Evolutionary conservation across 2,113 vertebrate species (phyloP).

Genomic region (Pseudorectes ferrugineus): DNA sequence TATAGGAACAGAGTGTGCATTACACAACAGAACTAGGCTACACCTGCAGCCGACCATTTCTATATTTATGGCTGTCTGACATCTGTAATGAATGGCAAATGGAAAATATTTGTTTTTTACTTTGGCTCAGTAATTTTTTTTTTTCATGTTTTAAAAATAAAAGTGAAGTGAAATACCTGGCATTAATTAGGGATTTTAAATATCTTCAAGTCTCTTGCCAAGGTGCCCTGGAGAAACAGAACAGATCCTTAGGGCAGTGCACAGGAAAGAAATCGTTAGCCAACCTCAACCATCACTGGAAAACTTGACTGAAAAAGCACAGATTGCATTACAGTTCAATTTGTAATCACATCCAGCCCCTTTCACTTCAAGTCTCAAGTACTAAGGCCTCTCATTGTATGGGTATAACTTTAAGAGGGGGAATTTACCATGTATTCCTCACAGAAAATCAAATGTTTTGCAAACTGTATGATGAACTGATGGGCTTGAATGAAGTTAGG

Average conservation of each 20-base stretch:
- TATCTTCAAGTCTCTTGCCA: constrained; percentile 31
- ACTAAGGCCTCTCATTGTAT: not conserved
- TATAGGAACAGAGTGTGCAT: constrained; percentile 38
- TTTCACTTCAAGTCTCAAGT: not conserved
- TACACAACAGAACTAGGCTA: constrained; percentile 32
- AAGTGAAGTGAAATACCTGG: constrained; percentile 40
- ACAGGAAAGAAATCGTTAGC: constrained; percentile 49
- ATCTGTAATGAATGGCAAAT: constrained; percentile 53
- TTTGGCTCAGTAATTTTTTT: not conserved
- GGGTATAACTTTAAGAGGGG: not conserved
- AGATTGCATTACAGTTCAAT: constrained; percentile 43
- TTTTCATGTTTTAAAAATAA: constrained; percentile 60
- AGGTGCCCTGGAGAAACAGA: constrained; percentile 33
- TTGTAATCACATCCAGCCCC: constrained; percentile 33
- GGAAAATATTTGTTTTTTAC: constrained; percentile 43
- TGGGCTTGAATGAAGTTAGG: not conserved
- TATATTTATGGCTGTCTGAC: constrained; percentile 60
- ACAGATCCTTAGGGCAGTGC: not conserved
- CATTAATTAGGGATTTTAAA: constrained; percentile 61
- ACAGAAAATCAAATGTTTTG: not conserved
- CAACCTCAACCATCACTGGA: constrained; percentile 41
- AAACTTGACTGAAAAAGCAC: constrained; percentile 47
- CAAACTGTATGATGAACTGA: not conserved
- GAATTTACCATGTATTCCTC: not conserved
- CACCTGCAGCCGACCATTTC: constrained; percentile 59